These are phyloP conservation scores for Enteromius radiatus DNA, from an alignment of 2,797 vertebrate species.

Conservation along the genomic window DNA sequence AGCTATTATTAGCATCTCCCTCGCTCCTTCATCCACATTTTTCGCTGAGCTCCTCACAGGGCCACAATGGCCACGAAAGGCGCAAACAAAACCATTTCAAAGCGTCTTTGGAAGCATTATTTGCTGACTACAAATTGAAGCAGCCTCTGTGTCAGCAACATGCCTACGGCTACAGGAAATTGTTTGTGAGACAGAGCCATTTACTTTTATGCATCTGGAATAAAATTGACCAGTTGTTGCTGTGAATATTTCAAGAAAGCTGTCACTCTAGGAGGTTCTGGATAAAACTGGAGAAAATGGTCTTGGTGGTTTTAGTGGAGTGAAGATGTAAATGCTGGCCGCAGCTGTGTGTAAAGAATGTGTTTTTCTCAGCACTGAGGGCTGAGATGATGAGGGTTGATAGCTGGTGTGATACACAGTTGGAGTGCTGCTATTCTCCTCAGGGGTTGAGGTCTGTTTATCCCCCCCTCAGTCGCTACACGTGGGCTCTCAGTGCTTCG, in stretches of 20 bases:
- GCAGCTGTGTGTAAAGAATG: constrained; percentile 35
- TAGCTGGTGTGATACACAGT: constrained; percentile 61
- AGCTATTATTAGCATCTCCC: constrained; percentile 2
- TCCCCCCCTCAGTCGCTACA: constrained; percentile 25
- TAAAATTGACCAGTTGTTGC: not conserved
- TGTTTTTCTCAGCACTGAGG: constrained; percentile 42
- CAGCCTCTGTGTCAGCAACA: not conserved
- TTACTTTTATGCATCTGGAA: not conserved
- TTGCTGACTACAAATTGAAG: not conserved
- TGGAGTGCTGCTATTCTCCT: constrained; percentile 57
- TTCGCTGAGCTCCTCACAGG: not conserved
- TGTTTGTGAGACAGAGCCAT: not conserved
- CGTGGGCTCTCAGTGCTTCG: not conserved
- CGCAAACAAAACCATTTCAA: not conserved
- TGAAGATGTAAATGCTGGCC: constrained; percentile 27
- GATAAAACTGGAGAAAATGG: not conserved
- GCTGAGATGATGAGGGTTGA: constrained; percentile 64
- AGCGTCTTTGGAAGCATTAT: not conserved
- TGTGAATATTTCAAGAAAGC: not conserved
- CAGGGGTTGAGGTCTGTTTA: constrained; percentile 43
- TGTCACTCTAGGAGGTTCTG: not conserved
- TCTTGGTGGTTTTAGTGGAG: constrained; percentile 6
- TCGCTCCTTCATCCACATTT: not conserved
- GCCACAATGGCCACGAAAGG: not conserved
- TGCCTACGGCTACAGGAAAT: not conserved